Conservation (phyloP, 2,797 vertebrate species). For the Eospalax fontanierii region DNA sequence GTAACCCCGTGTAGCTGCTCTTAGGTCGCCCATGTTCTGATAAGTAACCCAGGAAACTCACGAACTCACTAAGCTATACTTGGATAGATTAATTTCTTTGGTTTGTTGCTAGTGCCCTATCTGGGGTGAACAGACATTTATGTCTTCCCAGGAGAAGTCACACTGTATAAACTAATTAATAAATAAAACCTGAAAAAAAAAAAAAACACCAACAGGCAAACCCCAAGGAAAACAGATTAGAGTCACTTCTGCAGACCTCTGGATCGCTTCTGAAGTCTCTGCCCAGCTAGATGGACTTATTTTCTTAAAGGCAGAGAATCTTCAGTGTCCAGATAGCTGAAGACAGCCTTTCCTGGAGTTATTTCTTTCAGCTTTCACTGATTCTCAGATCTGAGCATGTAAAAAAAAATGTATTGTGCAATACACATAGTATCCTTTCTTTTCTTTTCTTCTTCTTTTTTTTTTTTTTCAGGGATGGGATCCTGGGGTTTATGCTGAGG, state of each 20-base stretch:
- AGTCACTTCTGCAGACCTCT: background rate
- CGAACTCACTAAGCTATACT: background rate
- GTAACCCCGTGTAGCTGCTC: background rate
- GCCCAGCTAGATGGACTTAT: background rate
- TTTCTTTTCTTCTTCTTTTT: background rate
- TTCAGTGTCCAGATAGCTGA: background rate
- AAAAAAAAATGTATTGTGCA: slow-evolving; percentile 11
- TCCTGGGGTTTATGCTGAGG: background rate
- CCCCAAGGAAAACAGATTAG: background rate
- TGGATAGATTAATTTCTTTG: background rate
- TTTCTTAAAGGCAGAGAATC: slow-evolving; percentile 14
- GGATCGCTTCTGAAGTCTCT: background rate
- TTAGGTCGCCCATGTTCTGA: background rate
- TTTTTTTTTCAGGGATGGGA: background rate
- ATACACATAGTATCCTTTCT: background rate
- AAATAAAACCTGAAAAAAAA: background rate
- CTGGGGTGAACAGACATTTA: background rate
- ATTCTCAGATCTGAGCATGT: slow-evolving; percentile 5
- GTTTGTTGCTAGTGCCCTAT: background rate
- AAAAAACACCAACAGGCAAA: background rate
- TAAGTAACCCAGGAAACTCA: background rate
- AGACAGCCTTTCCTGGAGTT: slow-evolving; percentile 40
- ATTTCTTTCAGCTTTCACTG: background rate
- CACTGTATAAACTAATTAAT: background rate
- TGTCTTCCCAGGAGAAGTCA: background rate